Evolutionary conservation across 2,888 invertebrate species (phyloP).

Genomic region (Melanostoma scalare): DNA sequence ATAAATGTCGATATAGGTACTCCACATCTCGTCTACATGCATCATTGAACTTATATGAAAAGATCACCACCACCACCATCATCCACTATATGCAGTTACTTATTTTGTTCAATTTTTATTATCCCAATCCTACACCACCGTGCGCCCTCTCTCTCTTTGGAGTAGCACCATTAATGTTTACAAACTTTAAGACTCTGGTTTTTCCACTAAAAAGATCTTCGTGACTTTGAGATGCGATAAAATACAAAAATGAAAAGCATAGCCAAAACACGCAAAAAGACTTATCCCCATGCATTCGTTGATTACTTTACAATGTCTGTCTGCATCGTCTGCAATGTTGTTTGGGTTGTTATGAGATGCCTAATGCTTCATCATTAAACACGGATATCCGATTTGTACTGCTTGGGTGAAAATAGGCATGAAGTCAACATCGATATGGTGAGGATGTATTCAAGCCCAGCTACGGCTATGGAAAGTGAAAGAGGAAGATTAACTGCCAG

Average conservation of each 20-base stretch:
- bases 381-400: slow-evolving; percentile 64
- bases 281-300: slow-evolving; percentile 33
- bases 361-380: slow-evolving; percentile 39
- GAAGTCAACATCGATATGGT: slow-evolving; percentile 43
- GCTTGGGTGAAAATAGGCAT: slow-evolving; percentile 42
- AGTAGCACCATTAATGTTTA: slow-evolving; percentile 59
- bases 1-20: slow-evolving; percentile 23
- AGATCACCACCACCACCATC: slow-evolving; percentile 39
- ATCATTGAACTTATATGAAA: slow-evolving; percentile 47
- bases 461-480: slow-evolving; percentile 59
- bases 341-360: slow-evolving; percentile 28
- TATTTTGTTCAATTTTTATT: slow-evolving; percentile 7
- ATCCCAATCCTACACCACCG: slow-evolving; percentile 7
- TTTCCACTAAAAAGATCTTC: slow-evolving; percentile 62
- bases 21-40: slow-evolving; percentile 22
- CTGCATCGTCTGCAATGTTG: slow-evolving; percentile 8
- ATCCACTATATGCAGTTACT: slow-evolving; percentile 47
- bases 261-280: slow-evolving; percentile 3
- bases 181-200: slow-evolving; percentile 63
- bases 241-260: slow-evolving; percentile 7
- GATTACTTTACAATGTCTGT: slow-evolving; percentile 48
- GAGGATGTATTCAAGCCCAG: slow-evolving; percentile 45
- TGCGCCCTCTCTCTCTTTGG: slow-evolving; percentile 25
- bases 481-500: slow-evolving; percentile 38
- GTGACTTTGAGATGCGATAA: slow-evolving; percentile 56